Base-by-base conservation (phyloP, 2,113 vertebrate species). In the Platichthys stellatus region DNA sequence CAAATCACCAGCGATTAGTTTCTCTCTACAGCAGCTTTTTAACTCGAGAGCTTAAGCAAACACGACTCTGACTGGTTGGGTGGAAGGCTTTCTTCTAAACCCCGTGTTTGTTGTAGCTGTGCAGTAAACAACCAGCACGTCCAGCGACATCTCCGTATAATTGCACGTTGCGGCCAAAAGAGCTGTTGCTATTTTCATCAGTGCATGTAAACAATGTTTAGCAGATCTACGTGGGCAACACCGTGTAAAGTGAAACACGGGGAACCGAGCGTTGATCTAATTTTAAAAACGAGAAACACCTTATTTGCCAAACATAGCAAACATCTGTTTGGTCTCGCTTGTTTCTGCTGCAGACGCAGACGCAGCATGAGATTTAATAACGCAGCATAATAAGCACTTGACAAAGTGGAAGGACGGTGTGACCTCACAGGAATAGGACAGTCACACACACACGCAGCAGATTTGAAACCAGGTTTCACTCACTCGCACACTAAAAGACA, bases 121-220 rank as follows among this genome's bases (percentile, higher is more conserved):
- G 57, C 63, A 67, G 78, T 85, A 79, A 85, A 85, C 86, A 81
- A 69, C 20, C 61, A 53, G 35, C 58, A n/a, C 26, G 63, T 69
- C 77, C 87, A 85, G 53, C 49, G 21, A 61, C 63, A 84, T 72
- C 58, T 1, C 77, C n/a, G 65, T 40, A 57, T 92, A 86, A 92
- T 90, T 90, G 63, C 58, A 89, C 0, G 85, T 67, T 74, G 0
- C 63, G 13, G 70, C 70, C 21, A 15, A 83, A 75, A 56, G 70
- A 74, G 61, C 70, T 2, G 80, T 70, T 83, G 73, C 81, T 89
- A 90, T 89, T 89, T 88, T 87, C 67, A 84, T 74, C 78, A 78
- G 72, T 3, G 4, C 63, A 40, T 68, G 87, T 86, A 89, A 89
- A 86, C 87, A 80, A 35, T 78, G 72, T 88, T 88, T 88, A 86